phyloP scores from a whole-genome alignment of 2,113 vertebrate species.

The Lipotes vexillifer region DNA sequence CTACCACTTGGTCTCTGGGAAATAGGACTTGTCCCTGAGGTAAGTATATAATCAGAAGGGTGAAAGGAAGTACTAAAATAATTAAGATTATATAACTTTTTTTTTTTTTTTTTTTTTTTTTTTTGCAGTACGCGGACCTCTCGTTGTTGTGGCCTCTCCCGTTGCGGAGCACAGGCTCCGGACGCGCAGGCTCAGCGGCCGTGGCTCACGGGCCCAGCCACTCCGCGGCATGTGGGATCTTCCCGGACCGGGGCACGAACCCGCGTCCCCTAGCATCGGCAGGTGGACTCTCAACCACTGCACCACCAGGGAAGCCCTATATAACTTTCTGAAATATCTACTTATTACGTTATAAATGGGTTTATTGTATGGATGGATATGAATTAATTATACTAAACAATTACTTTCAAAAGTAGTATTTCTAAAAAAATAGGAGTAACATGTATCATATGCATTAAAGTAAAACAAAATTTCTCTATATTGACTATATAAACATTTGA shows the following conservation, averaged over 20 bases:
- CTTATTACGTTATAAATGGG: background rate
- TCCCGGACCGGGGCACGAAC: too few relatives aligned
- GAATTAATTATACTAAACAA: background rate
- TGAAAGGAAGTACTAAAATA: background rate
- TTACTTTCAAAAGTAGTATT: background rate
- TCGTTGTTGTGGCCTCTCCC: too few relatives aligned
- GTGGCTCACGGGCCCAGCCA: too few relatives aligned
- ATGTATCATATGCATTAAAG: background rate
- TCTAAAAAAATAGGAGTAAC: background rate
- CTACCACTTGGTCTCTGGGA: background rate
- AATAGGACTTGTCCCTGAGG: background rate
- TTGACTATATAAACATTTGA: background rate
- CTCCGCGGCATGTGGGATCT: too few relatives aligned
- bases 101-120: background rate
- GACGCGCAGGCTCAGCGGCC: too few relatives aligned
- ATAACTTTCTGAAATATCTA: background rate
- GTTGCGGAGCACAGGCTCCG: too few relatives aligned
- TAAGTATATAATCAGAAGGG: background rate
- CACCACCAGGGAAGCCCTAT: too few relatives aligned
- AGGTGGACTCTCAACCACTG: too few relatives aligned
- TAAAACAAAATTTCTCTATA: background rate
- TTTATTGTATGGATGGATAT: background rate
- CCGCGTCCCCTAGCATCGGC: too few relatives aligned
- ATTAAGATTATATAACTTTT: background rate
- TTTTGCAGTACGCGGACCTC: rapidly evolving